Conservation (phyloP, 2,113 vertebrate species). For the Sebastes fasciatus region DNA sequence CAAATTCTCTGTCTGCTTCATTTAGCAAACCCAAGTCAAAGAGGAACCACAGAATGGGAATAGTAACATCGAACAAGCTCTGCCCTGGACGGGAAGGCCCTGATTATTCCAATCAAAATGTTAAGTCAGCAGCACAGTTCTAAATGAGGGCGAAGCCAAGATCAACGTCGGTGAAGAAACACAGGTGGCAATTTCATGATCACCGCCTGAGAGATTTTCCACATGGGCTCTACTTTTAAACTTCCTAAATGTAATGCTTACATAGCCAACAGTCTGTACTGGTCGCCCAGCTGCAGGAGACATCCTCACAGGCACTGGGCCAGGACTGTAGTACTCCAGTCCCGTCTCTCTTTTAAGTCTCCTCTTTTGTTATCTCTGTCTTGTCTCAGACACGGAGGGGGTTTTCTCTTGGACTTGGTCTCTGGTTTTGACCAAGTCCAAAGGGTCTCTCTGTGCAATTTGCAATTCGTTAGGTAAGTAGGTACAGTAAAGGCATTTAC, state of each 20-base stretch:
- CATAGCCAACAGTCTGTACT: conserved; percentile 22
- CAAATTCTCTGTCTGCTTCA: conserved; percentile 56
- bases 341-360: background rate
- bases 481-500: background rate
- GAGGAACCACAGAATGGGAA: conserved; percentile 56
- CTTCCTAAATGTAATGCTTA: conserved; percentile 31
- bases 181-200: conserved; percentile 70
- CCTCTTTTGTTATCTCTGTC: background rate
- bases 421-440: background rate
- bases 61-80: conserved; percentile 22
- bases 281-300: conserved; percentile 21
- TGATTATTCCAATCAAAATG: conserved; percentile 73
- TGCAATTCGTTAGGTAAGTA: background rate
- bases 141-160: conserved; percentile 60
- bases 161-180: conserved; percentile 67
- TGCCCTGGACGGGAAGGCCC: conserved; percentile 29
- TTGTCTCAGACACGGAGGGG: background rate
- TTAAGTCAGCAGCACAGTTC: conserved; percentile 66
- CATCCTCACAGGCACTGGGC: background rate
- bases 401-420: background rate
- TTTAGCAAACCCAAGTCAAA: conserved; percentile 55
- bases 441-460: background rate
- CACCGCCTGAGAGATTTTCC: conserved; percentile 54
- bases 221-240: conserved; percentile 38
- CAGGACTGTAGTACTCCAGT: background rate